phyloP scores from a whole-genome alignment of 2,888 invertebrate species.

The Conus canariensis region DNA sequence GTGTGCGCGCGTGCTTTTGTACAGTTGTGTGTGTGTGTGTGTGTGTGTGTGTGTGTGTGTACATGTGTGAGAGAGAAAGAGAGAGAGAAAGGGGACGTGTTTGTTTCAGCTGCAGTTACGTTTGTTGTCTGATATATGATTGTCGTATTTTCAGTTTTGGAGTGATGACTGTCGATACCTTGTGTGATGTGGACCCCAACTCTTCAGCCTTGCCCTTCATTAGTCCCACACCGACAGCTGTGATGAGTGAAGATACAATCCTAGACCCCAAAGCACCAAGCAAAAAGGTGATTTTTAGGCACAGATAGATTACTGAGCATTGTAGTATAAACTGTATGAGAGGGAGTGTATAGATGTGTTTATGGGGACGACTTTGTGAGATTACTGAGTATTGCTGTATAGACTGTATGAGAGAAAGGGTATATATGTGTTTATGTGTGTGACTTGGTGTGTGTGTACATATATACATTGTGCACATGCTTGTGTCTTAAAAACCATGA shows the following conservation, averaged over 20 bases:
- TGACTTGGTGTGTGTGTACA: neutral
- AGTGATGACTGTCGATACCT: constrained; percentile 72
- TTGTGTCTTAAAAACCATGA: neutral
- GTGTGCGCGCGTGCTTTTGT: no score
- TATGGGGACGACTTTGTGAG: neutral
- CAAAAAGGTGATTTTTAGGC: constrained; percentile 75
- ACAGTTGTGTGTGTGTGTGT: no score
- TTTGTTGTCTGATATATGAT: neutral
- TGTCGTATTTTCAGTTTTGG: constrained; percentile 71
- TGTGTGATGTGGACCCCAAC: constrained; percentile 57
- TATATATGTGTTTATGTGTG: neutral
- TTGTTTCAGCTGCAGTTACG: neutral
- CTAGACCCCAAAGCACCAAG: constrained; percentile 77
- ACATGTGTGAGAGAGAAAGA: no score
- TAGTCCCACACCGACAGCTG: constrained; percentile 78
- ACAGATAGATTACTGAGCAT: no score
- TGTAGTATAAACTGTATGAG: no score
- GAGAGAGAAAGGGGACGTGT: no score
- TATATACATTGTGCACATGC: neutral
- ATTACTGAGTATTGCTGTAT: neutral
- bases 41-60: no score
- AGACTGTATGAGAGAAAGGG: neutral
- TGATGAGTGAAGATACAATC: constrained; percentile 81
- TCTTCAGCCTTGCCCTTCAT: constrained; percentile 68
- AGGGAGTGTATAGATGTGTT: neutral